Evolutionary conservation across 2,888 invertebrate species (phyloP).

Genomic region (Leuctra nigra): DNA sequence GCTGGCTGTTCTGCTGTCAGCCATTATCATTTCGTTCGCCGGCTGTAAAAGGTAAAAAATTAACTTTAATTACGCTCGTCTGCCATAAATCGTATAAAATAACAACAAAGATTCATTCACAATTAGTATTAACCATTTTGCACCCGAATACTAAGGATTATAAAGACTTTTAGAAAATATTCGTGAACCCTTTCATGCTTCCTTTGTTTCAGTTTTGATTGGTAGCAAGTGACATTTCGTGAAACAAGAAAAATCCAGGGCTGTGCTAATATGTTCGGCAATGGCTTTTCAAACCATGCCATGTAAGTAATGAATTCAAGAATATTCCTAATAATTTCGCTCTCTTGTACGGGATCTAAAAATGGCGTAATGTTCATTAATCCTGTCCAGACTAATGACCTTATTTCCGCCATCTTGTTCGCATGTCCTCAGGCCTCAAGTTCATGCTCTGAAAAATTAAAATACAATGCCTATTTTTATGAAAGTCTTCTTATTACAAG

Average conservation of each 20-base stretch:
- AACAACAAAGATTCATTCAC: too few relatives aligned
- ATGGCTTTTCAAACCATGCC: constrained; percentile 42
- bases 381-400: constrained; percentile 18
- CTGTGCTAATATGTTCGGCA: constrained; percentile 45
- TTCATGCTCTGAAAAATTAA: too few relatives aligned
- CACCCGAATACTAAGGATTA: background rate
- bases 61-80: too few relatives aligned
- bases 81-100: too few relatives aligned
- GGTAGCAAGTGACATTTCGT: constrained; percentile 26
- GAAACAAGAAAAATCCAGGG: constrained; percentile 24
- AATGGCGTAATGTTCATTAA: too few relatives aligned
- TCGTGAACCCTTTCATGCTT: constrained; percentile 1
- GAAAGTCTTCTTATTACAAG: too few relatives aligned
- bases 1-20: background rate
- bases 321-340: background rate
- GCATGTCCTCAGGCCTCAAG: constrained; percentile 1
- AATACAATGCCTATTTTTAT: too few relatives aligned
- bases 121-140: constrained; percentile 9
- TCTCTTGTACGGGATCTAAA: background rate
- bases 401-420: constrained; percentile 24
- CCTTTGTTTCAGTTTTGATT: constrained; percentile 32
- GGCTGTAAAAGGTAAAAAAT: constrained; percentile 35
- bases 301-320: constrained; percentile 34
- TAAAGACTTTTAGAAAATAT: background rate
- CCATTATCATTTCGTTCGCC: constrained; percentile 59